Percentiles rank a stretch among this genome's conserved stretches.
These are phyloP conservation scores for Sclerurus mexicanus DNA, from an alignment of 2,113 vertebrate genomes.

Conservation along the genomic window DNA sequence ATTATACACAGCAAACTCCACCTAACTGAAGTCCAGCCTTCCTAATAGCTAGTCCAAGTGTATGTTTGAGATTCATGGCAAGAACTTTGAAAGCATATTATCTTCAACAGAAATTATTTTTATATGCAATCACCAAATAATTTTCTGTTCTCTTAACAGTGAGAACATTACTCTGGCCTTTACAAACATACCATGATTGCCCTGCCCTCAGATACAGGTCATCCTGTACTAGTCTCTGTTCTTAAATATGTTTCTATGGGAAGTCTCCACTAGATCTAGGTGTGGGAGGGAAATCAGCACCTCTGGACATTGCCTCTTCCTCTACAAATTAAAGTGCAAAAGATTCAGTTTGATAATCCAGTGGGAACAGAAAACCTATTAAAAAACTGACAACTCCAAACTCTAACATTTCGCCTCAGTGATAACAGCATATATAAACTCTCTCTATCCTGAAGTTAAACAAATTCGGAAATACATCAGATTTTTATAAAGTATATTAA, in stretches of 20 bases:
- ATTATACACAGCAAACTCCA: neutral
- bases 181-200: neutral
- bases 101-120: neutral
- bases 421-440: neutral
- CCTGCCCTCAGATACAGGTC: neutral
- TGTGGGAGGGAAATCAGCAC: neutral
- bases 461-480: conserved; percentile 1
- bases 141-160: neutral
- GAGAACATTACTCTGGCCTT: neutral
- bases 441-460: neutral
- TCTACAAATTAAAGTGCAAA: neutral
- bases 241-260: neutral
- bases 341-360: conserved; percentile 4
- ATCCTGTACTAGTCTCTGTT: neutral
- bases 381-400: neutral
- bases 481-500: neutral
- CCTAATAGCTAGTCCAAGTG: neutral
- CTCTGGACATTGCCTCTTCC: neutral
- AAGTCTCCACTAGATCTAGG: neutral
- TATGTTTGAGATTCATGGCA: neutral
- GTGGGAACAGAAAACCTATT: conserved; percentile 31
- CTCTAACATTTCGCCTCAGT: neutral
- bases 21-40: neutral
- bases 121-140: neutral
- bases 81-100: neutral